Base-by-base conservation (phyloP, 2,888 invertebrate species). In the Pachycephus smyrnensis region DNA sequence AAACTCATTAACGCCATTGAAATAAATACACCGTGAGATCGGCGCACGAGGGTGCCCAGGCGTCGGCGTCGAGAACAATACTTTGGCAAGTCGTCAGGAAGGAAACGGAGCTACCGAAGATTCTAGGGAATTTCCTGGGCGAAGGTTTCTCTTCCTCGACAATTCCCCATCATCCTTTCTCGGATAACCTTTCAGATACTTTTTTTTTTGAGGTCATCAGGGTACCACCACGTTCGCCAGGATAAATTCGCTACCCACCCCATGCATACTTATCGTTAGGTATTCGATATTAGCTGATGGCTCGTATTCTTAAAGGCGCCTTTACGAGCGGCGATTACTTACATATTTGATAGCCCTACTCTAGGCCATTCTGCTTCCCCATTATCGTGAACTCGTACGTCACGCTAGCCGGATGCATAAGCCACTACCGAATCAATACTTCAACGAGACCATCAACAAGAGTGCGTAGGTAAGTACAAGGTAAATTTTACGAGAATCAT, bases 291-390 rank as follows among this genome's bases (percentile, higher is more conserved):
- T 81, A 81, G 81, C 80, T 55, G 73, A 30, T 36, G 81, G 78
- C 81, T 77, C 75, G 75, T 79, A 79, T 77, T 82, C 80, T 79
- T 75, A 76, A 71, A 71, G 79, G 82, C 82, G 80, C 81, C 82
- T 84, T 86, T 80, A 83, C 81, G 81, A 83, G 81, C 76, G 82
- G 81, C 86, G 85, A 85, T 88, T 86, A 85, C 83, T 80, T 84
- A 82, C 85, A 87, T 87, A 85, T 88, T 88, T 86, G 84, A 88
- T 87, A 86, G 85, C 83, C 76, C 73, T 77, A 74, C 77, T 74
- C 76, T 76, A 80, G 40, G 80, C 83, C 85, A 79, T 82, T 82
- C 75, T 36, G 35, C 71, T 68, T 36, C 30, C 68, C 37, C 40
- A 35, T 79, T 73, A 74, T 33, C 78, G 33, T 73, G 71, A 73